These are phyloP conservation scores for Gallinago media DNA, from an alignment of 2,113 vertebrate species.

Conservation along the genomic window DNA sequence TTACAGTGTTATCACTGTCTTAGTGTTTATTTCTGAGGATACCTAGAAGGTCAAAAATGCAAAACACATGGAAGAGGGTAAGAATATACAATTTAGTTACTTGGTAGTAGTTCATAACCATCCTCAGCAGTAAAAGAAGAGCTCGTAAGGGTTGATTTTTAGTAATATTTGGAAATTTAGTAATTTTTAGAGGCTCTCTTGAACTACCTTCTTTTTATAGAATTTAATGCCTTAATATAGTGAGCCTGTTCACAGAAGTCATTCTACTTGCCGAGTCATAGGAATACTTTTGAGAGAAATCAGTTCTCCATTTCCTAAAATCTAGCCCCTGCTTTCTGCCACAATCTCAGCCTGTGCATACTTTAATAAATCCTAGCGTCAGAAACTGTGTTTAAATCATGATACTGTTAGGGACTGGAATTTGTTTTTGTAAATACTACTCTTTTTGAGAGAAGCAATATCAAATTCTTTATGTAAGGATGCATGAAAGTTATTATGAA, in stretches of 20 bases:
- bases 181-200: background rate
- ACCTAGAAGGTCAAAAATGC: background rate
- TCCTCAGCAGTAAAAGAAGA: background rate
- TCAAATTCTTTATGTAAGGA: background rate
- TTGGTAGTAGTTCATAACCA: background rate
- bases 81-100: background rate
- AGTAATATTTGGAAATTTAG: background rate
- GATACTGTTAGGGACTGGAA: background rate
- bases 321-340: background rate
- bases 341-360: background rate
- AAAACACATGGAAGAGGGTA: background rate
- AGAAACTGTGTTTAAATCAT: slow-evolving; percentile 3
- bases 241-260: background rate
- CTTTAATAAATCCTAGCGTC: background rate
- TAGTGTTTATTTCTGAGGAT: background rate
- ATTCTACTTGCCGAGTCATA: background rate
- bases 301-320: background rate
- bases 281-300: background rate
- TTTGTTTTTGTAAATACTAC: background rate
- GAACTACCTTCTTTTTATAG: background rate
- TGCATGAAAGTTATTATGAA: background rate
- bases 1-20: background rate
- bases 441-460: background rate
- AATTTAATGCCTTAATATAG: background rate
- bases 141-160: background rate